phyloP scores from a whole-genome alignment of 2,888 invertebrate genomes.

The Artemia sinica region DNA sequence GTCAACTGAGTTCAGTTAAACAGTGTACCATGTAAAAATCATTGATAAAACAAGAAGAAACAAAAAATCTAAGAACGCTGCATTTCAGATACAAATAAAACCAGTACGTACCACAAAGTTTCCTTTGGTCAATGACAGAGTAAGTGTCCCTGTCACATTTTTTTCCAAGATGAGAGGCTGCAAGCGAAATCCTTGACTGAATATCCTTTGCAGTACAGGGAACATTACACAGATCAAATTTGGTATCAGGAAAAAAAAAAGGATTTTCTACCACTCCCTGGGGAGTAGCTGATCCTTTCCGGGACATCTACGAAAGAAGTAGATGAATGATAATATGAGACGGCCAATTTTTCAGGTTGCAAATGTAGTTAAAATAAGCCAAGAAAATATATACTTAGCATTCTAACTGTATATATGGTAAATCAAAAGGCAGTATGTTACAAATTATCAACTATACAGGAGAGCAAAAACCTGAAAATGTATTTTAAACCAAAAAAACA shows the following conservation, averaged over 20 bases:
- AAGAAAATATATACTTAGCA: too few relatives aligned
- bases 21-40: too few relatives aligned
- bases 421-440: too few relatives aligned
- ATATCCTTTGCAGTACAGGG: conserved; percentile 36
- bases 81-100: too few relatives aligned
- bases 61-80: conserved; percentile 10
- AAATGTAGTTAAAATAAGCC: too few relatives aligned
- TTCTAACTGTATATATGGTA: too few relatives aligned
- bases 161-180: conserved; percentile 74
- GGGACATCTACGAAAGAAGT: conserved; percentile 44
- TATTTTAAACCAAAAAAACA: too few relatives aligned
- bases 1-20: too few relatives aligned
- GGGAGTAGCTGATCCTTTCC: conserved; percentile 68
- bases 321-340: not conserved
- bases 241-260: conserved; percentile 62
- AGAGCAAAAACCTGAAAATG: too few relatives aligned
- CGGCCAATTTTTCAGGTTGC: not conserved
- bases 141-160: conserved; percentile 92
- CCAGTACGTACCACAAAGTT: conserved; percentile 49
- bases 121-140: conserved; percentile 62
- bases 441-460: too few relatives aligned
- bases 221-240: conserved; percentile 40
- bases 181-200: conserved; percentile 41
- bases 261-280: conserved; percentile 58
- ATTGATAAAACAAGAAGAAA: too few relatives aligned